Evolutionary conservation across 1,140 invertebrate species (phyloP), one percentile per base, ranked within the genome.

Genomic region (Temnothorax longispinosus): DNA sequence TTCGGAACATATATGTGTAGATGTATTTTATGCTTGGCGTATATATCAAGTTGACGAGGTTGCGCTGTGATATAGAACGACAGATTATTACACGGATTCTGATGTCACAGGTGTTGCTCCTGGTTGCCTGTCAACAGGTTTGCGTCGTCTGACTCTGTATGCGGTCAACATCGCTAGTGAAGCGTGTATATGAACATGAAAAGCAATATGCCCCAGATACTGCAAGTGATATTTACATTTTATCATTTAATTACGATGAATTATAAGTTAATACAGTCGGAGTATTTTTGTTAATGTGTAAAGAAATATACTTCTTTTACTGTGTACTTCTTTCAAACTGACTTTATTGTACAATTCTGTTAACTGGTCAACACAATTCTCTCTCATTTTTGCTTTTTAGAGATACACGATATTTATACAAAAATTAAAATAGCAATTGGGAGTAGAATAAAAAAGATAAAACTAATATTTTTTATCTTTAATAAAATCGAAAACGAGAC

Each of bases 91-190:
- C 80, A 84, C 13, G 62, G 62, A 67, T 67, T 47, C 75, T 71
- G 65, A 81, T 81, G 78, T 71, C 69, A 74, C 80, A 74, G 80
- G 54, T 84, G 80, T 84, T 75, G 69, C 80, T 60, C 13, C 41
- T 74, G 69, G 69, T 74, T 84, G 80, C 80, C 38, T 84, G 80
- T 84, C 80, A 84, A 84, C 80, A 84, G 80, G 80, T 84, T 60
- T 62, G 44, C 69, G 32, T 60, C 27, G 21, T 21, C 54, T 50
- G 54, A 84, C 41, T 84, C 80, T 84, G 54, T 75, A 62, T 62
- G 69, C 21, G 80, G 69, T 84, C 69, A 75, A 84, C 69, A 75
- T 60, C 41, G n/a, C 54, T 75, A 62, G 38, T 74, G n/a, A 60
- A 44, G n/a, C 52, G 38, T 35, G 35, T 62, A n/a, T 44, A 50